Percentiles rank a stretch among this genome's conserved stretches.
These are phyloP conservation scores for Miichthys miiuy DNA, from an alignment of 2,797 vertebrate genomes.

Conservation along the genomic window DNA sequence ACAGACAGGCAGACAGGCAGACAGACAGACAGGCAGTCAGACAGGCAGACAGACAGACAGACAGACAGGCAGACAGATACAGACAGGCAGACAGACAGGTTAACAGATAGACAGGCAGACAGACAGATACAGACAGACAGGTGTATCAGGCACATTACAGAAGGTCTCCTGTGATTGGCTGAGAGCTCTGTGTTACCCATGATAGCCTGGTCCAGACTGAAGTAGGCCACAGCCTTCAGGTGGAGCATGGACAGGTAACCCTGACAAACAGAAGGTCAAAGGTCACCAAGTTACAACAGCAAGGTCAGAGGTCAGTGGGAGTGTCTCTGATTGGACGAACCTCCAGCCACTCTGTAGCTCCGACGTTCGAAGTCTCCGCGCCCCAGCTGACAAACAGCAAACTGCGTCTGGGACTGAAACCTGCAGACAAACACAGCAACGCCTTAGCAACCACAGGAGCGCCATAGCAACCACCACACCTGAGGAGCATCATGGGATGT, in stretches of 20 bases:
- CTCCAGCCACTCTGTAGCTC: conserved; percentile 84
- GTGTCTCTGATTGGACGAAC: conserved; percentile 24
- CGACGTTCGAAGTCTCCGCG: conserved; percentile 89
- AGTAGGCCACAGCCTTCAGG: conserved; percentile 88
- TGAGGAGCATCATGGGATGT: too few relatives aligned
- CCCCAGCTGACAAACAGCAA: conserved; percentile 91
- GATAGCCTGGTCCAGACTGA: conserved; percentile 89
- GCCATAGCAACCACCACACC: too few relatives aligned
- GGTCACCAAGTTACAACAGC: conserved; percentile 8
- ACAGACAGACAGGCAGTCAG: too few relatives aligned
- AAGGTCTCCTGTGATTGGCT: conserved; percentile 20
- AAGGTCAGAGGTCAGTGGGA: too few relatives aligned
- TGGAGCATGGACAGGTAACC: conserved; percentile 90
- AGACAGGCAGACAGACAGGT: too few relatives aligned
- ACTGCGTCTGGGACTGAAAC: conserved; percentile 28
- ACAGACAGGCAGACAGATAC: too few relatives aligned
- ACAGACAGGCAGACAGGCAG: too few relatives aligned
- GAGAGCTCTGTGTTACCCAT: conserved; percentile 80
- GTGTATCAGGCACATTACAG: background rate
- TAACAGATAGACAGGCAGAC: too few relatives aligned
- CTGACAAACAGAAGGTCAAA: conserved; percentile 67
- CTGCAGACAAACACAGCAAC: too few relatives aligned
- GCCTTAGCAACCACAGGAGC: too few relatives aligned
- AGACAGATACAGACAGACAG: background rate
- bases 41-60: too few relatives aligned